These are phyloP conservation scores for Monoplex corrugatus DNA, from an alignment of 2,888 invertebrate species.

Conservation along the genomic window DNA sequence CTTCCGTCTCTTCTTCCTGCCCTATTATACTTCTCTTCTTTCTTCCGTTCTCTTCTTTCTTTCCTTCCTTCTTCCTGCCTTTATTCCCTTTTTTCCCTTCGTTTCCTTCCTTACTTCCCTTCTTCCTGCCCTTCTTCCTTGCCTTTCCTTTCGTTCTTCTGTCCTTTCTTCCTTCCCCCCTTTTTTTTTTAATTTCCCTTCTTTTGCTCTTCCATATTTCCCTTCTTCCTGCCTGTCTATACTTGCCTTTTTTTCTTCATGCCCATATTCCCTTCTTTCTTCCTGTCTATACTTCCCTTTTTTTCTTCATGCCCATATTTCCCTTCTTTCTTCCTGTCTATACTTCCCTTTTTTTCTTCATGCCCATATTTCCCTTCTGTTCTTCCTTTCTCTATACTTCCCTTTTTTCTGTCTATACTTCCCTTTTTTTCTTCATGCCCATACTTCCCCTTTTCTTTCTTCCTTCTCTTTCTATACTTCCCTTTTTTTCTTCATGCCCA, in stretches of 20 bases:
- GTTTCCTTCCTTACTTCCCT: background rate
- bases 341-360: too few species aligned
- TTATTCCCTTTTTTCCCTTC: background rate
- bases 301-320: background rate
- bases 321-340: background rate
- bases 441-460: background rate
- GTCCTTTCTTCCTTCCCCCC: background rate
- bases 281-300: background rate
- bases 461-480: background rate
- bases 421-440: too few species aligned
- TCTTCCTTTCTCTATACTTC: background rate
- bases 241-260: background rate
- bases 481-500: background rate
- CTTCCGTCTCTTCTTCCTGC: background rate
- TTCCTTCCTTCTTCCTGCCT: background rate
- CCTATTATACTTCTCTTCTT: background rate
- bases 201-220: too few species aligned
- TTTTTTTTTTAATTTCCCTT: background rate
- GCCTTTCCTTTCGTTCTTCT: background rate
- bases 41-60: background rate
- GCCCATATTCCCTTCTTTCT: too few species aligned
- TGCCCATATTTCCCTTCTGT: background rate
- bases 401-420: background rate
- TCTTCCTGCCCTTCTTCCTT: background rate
- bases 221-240: too few species aligned